A percentile compares a stretch with the other conserved stretches of the same genome.
These are phyloP conservation scores for Podarcis lilfordi DNA, from an alignment of 2,797 vertebrate species.

Conservation along the genomic window DNA sequence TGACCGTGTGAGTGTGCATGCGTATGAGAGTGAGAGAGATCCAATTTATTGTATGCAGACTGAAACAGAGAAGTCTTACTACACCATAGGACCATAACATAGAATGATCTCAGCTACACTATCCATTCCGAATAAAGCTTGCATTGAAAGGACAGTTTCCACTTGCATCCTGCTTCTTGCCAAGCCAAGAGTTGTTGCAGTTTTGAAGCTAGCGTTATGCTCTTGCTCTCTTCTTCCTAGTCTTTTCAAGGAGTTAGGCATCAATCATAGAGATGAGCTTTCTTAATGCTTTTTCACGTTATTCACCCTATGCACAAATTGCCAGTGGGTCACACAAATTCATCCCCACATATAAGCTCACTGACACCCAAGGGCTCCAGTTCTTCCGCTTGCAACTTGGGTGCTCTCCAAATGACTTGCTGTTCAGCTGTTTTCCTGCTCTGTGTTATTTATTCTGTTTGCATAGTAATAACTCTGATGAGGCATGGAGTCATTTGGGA, in stretches of 20 bases:
- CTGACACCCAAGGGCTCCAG: neutral
- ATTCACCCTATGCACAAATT: neutral
- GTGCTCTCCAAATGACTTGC: neutral
- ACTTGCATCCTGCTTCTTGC: neutral
- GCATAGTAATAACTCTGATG: slow-evolving; percentile 1
- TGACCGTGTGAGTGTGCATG: too few species aligned
- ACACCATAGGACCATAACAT: too few species aligned
- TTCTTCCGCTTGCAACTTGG: neutral
- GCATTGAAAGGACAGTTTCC: too few species aligned
- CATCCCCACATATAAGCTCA: neutral
- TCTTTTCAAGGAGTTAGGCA: neutral
- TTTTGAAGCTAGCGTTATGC: neutral
- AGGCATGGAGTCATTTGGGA: neutral
- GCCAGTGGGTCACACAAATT: neutral
- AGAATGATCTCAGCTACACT: too few species aligned
- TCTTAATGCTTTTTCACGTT: neutral
- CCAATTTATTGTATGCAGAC: too few species aligned
- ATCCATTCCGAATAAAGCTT: too few species aligned
- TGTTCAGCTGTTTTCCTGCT: slow-evolving; percentile 8
- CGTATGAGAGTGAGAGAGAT: too few species aligned
- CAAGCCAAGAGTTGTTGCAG: neutral
- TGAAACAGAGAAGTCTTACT: too few species aligned
- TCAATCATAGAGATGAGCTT: neutral
- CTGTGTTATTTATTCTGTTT: neutral
- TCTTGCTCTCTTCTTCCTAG: neutral